Conservation (phyloP, 2,797 vertebrate species). For the Parambassis ranga region DNA sequence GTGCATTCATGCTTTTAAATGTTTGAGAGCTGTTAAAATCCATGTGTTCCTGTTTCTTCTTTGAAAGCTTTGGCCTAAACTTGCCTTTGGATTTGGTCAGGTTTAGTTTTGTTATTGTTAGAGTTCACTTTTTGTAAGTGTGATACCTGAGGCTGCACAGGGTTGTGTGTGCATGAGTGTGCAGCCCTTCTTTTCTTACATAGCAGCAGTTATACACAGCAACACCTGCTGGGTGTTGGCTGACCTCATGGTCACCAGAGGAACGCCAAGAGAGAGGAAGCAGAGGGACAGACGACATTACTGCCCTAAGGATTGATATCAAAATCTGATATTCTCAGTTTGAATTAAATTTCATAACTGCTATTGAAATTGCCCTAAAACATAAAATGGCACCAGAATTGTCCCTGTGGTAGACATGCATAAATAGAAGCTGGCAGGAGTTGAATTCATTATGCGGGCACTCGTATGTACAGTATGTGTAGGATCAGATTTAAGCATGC, state of each 20-base stretch:
- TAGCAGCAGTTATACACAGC: background rate
- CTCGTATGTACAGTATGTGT: background rate
- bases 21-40: no score
- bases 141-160: background rate
- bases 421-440: background rate
- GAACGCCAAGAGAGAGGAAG: background rate
- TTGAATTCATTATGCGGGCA: background rate
- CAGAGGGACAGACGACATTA: background rate
- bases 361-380: slow-evolving; percentile 4
- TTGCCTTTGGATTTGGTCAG: no score
- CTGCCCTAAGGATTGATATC: background rate
- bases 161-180: background rate
- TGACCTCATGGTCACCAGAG: slow-evolving; percentile 1
- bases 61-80: no score
- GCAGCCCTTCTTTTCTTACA: background rate
- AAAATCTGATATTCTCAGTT: no score
- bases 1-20: no score
- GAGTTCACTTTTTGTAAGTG: background rate
- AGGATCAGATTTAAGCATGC: slow-evolving; percentile 27
- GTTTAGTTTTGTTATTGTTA: background rate
- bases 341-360: no score
- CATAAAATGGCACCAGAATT: background rate
- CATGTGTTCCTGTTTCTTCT: no score
- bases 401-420: background rate
- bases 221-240: slow-evolving; percentile 22